Evolutionary conservation across 2,113 vertebrate species (phyloP).

Genomic region (Melanocharis versteri): DNA sequence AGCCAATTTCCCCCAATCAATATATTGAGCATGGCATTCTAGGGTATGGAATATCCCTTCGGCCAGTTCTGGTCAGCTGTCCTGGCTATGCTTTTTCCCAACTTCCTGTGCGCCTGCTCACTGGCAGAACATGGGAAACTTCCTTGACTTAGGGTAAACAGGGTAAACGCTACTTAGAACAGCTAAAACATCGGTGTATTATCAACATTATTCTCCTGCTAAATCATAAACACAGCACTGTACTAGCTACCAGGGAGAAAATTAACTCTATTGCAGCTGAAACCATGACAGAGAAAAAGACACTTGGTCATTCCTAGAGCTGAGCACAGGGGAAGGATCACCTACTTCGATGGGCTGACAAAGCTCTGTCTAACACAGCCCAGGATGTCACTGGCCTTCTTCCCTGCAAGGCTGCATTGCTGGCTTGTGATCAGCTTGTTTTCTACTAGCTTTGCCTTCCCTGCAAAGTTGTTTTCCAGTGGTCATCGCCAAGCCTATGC

Average conservation of each 20-base stretch:
- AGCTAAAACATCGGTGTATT: not conserved
- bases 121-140: not conserved
- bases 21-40: not conserved
- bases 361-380: not conserved
- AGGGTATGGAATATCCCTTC: not conserved
- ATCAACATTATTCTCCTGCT: not conserved
- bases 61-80: not conserved
- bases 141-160: not conserved
- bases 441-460: not conserved
- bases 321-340: not conserved
- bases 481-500: not conserved
- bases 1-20: not conserved
- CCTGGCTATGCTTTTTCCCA: not conserved
- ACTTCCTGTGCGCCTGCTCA: accelerated
- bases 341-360: accelerated
- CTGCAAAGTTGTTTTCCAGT: not conserved
- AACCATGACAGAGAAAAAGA: not conserved
- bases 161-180: not conserved
- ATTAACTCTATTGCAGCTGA: not conserved
- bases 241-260: not conserved
- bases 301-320: not conserved
- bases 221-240: not conserved
- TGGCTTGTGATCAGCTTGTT: not conserved
- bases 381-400: not conserved
- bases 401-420: not conserved